phyloP scores from a whole-genome alignment of 2,888 invertebrate species.

The Panzeria rudis region DNA sequence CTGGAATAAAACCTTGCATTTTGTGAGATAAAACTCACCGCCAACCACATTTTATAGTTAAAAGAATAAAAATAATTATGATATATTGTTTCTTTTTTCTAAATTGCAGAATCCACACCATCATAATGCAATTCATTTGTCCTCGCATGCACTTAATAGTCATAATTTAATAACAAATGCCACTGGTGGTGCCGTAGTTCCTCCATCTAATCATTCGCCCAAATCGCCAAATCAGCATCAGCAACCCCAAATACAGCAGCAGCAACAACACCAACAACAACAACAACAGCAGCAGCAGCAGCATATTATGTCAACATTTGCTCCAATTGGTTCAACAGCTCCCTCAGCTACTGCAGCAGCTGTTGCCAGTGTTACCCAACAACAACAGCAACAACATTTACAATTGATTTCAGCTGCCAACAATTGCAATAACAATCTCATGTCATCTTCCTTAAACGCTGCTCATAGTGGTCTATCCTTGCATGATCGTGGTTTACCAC shows the following conservation, averaged over 20 bases:
- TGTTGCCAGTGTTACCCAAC: constrained; percentile 79
- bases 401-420: constrained; percentile 77
- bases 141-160: constrained; percentile 84
- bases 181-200: constrained; percentile 71
- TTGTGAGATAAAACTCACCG: no score
- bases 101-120: constrained; percentile 80
- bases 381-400: constrained; percentile 80
- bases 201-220: constrained; percentile 81
- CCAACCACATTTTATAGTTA: no score
- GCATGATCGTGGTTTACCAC: constrained; percentile 79
- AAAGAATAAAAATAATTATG: no score
- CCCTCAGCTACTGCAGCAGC: constrained; percentile 72
- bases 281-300: constrained; percentile 75
- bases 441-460: constrained; percentile 83
- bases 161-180: constrained; percentile 83
- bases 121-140: constrained; percentile 81
- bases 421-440: constrained; percentile 81
- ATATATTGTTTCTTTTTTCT: not conserved
- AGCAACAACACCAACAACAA: constrained; percentile 71
- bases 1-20: no score
- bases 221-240: constrained; percentile 84
- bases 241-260: constrained; percentile 74
- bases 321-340: constrained; percentile 70
- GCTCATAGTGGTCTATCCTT: constrained; percentile 76
- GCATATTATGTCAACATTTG: constrained; percentile 79